A percentile compares a stretch with the other conserved stretches of the same genome.
phyloP scores from a whole-genome alignment of 2,888 invertebrate species.

The Dione juno region DNA sequence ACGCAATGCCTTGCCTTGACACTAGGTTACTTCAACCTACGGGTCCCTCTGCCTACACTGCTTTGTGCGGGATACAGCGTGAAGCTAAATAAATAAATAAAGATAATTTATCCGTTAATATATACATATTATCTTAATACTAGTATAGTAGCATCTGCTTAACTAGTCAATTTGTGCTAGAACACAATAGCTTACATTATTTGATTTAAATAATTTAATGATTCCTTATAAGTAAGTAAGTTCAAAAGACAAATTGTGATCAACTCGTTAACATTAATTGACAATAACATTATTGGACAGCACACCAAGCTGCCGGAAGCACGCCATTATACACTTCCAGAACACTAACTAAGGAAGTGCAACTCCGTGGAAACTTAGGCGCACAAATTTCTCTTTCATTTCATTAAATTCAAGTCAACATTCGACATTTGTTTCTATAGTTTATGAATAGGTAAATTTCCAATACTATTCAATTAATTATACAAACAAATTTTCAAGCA shows the following conservation, averaged over 20 bases:
- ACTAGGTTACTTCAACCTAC: too few relatives aligned
- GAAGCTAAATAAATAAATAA: too few relatives aligned
- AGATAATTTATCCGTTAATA: too few relatives aligned
- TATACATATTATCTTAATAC: too few relatives aligned
- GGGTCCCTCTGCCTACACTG: too few relatives aligned
- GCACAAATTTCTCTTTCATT: slow-evolving; percentile 26
- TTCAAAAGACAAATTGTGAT: slow-evolving; percentile 12
- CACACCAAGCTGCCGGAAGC: slow-evolving; percentile 28
- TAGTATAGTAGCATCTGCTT: too few relatives aligned
- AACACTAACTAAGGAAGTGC: slow-evolving; percentile 19
- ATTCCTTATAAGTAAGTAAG: too few relatives aligned
- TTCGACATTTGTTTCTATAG: neutral
- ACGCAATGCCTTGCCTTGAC: too few relatives aligned
- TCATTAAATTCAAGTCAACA: slow-evolving; percentile 17
- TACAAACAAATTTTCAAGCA: neutral
- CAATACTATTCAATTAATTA: neutral
- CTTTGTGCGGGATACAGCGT: too few relatives aligned
- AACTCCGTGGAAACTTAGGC: slow-evolving; percentile 13
- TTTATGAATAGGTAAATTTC: neutral
- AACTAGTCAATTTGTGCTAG: too few relatives aligned
- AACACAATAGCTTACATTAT: too few relatives aligned
- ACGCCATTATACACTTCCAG: slow-evolving; percentile 24
- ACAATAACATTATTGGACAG: slow-evolving; percentile 15
- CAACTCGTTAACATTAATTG: slow-evolving; percentile 21
- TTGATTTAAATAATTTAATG: slow-evolving; percentile 1